Evolutionary conservation across 2,888 invertebrate genomes (phyloP), one percentile per base, ranked within the genome.

Genomic region (Tipula confusa): DNA sequence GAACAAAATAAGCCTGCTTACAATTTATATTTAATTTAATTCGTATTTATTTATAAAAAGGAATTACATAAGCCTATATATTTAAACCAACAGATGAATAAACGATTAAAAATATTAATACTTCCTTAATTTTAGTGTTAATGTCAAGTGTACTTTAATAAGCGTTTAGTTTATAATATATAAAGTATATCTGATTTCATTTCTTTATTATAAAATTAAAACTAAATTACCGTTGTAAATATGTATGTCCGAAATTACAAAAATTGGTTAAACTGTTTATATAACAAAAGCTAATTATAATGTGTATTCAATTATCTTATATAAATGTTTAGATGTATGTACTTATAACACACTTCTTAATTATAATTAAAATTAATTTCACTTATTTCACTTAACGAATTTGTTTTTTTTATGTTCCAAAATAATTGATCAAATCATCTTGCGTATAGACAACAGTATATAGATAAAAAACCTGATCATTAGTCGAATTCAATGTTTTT

Each of bases 341-440:
- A 64, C 64, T 64, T 64, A 43, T 15, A 64, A 64, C 64, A 64
- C 64, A 64, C 64, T 64, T 64, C 64, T 64, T n/a, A 64, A 64
- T 64, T 64, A 64, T 64, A 64, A 64, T 64, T 64, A 64, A 64
- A 64, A 64, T 24, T 64, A 64, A 64, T 64, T 64, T 64, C 64
- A 64, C 64, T 64, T 64, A 64, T 64, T 64, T 64, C 64, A 18
- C 64, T 64, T 64, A 43, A 43, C 43, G 15, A 43, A 15, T 43
- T 43, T 43, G n/a, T n/a, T 15, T 43, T 15, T 2, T 36, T 36
- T 36, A n/a, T n/a, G 33, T 15, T 43, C 3, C 9, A 64, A 64
- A 64, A 64, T 64, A 64, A 64, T 64, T 64, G 64, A 64, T 64
- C 64, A 9, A 64, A 64, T 64, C 64, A 64, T 64, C 64, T 64